Percentiles rank a stretch among this genome's conserved stretches.
phyloP scores from a whole-genome alignment of 2,888 invertebrate species.

The Oscheius myriophilus region DNA sequence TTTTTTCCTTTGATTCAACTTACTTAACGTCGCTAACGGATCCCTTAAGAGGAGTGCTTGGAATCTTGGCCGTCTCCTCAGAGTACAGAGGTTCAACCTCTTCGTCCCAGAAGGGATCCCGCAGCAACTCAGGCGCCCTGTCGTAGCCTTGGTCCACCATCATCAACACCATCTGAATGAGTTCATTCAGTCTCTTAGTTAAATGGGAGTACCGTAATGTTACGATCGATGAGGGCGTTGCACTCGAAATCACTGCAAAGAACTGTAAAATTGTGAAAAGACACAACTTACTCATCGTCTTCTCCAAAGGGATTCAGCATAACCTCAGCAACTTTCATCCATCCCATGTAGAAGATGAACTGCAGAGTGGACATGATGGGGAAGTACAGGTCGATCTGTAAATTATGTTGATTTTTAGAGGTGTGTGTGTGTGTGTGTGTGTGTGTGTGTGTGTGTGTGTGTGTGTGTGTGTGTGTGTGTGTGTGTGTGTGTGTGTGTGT shows the following conservation, averaged over 20 bases:
- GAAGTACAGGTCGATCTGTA: slow-evolving; percentile 64
- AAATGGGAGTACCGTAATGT: slow-evolving; percentile 47
- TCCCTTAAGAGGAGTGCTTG: slow-evolving; percentile 47
- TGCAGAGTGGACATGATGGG: slow-evolving; percentile 68
- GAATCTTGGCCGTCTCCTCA: slow-evolving; percentile 51
- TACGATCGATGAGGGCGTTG: slow-evolving; percentile 60
- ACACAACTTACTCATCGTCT: slow-evolving; percentile 44
- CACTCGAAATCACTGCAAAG: slow-evolving; percentile 51
- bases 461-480: too few species aligned
- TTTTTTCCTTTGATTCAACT: background rate
- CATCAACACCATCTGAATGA: slow-evolving; percentile 62
- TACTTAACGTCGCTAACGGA: slow-evolving; percentile 49
- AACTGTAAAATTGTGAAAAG: background rate
- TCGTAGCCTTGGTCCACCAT: slow-evolving; percentile 68
- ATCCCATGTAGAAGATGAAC: slow-evolving; percentile 69
- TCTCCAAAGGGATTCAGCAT: slow-evolving; percentile 63
- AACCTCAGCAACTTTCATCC: slow-evolving; percentile 67
- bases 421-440: too few species aligned
- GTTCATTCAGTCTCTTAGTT: background rate
- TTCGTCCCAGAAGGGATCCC: slow-evolving; percentile 67
- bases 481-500: too few species aligned
- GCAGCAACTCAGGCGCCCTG: slow-evolving; percentile 58
- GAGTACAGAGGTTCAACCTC: slow-evolving; percentile 57
- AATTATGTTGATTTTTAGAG: background rate
- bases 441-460: too few species aligned